phyloP scores from a whole-genome alignment of 2,888 invertebrate genomes.

The Apamea monoglypha region DNA sequence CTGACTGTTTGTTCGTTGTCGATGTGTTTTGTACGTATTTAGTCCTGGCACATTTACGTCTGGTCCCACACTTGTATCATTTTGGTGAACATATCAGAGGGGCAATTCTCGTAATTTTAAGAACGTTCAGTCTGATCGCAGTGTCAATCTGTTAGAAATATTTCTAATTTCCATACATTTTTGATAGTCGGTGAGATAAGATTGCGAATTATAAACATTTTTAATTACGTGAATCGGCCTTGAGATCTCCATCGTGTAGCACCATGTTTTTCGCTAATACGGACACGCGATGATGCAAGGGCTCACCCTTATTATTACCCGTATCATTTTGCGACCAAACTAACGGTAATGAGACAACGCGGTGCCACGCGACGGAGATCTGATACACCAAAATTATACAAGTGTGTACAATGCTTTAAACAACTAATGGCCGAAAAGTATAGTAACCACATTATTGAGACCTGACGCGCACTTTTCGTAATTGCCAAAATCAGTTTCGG shows the following conservation, averaged over 20 bases:
- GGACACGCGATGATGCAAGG: not conserved
- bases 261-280: not conserved
- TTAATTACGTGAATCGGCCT: not conserved
- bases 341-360: not conserved
- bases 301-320: no score
- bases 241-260: not conserved
- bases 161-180: no score
- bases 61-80: not conserved
- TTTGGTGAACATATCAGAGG: not conserved
- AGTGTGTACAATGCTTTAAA: not conserved
- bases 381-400: not conserved
- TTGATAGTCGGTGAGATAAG: not conserved
- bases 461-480: not conserved
- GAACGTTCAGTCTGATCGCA: not conserved
- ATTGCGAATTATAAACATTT: not conserved
- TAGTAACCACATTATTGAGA: not conserved
- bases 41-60: no score
- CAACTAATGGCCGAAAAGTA: not conserved
- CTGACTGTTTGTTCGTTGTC: not conserved
- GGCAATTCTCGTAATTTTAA: no score
- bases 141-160: no score
- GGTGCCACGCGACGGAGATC: not conserved
- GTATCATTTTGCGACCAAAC: no score
- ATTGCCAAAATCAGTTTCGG: not conserved
- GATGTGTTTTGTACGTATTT: not conserved